phyloP scores from a whole-genome alignment of 2,113 vertebrate genomes.

The Marmota flaviventris region DNA sequence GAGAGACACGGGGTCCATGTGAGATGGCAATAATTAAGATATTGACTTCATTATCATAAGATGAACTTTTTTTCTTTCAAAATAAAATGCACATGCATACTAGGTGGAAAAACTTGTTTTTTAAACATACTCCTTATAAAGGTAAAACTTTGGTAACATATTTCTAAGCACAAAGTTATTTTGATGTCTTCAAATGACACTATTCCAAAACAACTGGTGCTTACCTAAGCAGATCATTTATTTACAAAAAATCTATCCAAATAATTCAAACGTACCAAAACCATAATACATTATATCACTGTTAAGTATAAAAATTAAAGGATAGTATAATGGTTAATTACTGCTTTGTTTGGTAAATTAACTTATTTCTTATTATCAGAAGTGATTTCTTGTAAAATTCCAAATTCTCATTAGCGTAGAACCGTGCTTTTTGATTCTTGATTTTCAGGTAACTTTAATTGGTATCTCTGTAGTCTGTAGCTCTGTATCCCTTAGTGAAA shows the following conservation, averaged over 20 bases:
- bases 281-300: not conserved
- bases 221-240: not conserved
- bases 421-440: not conserved
- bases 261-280: not conserved
- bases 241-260: not conserved
- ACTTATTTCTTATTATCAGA: not conserved
- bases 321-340: accelerated
- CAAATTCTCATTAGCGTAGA: not conserved
- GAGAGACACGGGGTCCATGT: not conserved
- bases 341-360: not conserved
- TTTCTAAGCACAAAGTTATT: not conserved
- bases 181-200: not conserved
- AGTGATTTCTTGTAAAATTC: not conserved
- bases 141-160: not conserved
- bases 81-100: not conserved
- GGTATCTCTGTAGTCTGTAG: not conserved
- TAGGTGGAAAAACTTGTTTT: not conserved
- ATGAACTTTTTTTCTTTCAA: not conserved
- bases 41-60: not conserved
- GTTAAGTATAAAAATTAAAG: slow-evolving; percentile 23
- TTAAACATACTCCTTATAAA: not conserved
- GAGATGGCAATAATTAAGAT: not conserved
- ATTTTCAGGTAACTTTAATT: not conserved
- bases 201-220: not conserved
- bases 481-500: not conserved